These are phyloP conservation scores for Glyptemys insculpta DNA, from an alignment of 2,797 vertebrate species.

Conservation along the genomic window DNA sequence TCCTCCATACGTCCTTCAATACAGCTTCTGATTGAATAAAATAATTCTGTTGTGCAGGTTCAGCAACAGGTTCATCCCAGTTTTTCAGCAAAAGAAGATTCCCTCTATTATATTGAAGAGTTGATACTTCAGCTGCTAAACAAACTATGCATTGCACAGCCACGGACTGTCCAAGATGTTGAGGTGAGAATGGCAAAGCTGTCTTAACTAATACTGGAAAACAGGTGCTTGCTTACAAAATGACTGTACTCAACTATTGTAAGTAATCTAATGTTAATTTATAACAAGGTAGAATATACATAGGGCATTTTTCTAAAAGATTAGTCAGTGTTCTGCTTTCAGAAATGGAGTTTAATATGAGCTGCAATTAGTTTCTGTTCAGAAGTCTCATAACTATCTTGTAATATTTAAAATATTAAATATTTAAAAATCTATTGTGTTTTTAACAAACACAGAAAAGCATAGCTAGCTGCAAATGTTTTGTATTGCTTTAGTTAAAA, in stretches of 20 bases:
- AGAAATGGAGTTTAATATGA: background rate
- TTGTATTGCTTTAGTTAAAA: background rate
- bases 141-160: conserved; percentile 97
- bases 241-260: accelerated
- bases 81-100: conserved; percentile 95
- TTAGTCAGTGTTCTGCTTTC: background rate
- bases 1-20: background rate
- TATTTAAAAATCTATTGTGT: background rate
- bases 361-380: background rate
- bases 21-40: background rate
- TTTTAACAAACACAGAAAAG: background rate
- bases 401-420: background rate
- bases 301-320: background rate
- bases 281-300: background rate
- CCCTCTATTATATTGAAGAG: conserved; percentile 97
- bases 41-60: conserved; percentile 84
- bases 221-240: background rate
- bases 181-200: conserved; percentile 83
- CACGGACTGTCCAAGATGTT: conserved; percentile 94
- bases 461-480: background rate
- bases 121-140: conserved; percentile 97
- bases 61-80: conserved; percentile 97
- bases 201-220: accelerated
- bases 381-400: background rate
- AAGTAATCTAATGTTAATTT: background rate